Conservation (phyloP, 2,113 vertebrate genomes). For the Zeus faber region DNA sequence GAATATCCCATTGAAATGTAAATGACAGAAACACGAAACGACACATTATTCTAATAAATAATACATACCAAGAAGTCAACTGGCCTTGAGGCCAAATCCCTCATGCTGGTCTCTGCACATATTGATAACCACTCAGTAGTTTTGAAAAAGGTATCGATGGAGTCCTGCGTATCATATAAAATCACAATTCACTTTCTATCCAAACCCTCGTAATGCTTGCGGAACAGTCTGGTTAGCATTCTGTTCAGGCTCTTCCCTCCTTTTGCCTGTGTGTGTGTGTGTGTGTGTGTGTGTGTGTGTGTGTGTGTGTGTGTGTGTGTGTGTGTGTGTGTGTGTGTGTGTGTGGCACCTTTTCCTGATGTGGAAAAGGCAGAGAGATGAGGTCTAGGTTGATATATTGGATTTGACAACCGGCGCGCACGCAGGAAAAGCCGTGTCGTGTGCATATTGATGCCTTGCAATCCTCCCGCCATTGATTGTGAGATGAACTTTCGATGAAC, state of each 20-base stretch:
- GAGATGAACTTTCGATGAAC: slow-evolving; percentile 55
- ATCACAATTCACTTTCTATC: not conserved
- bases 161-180: not conserved
- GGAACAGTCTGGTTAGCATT: slow-evolving; percentile 45
- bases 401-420: slow-evolving; percentile 29
- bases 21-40: too few relatives aligned
- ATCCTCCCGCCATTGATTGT: slow-evolving; percentile 25
- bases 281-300: not conserved
- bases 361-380: slow-evolving; percentile 38
- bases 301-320: not conserved
- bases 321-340: not conserved
- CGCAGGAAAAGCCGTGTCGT: slow-evolving; percentile 24
- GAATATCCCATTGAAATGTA: too few relatives aligned
- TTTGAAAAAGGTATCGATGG: not conserved
- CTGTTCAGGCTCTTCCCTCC: too few relatives aligned
- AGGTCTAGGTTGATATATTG: slow-evolving; percentile 53
- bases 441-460: slow-evolving; percentile 31
- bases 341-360: slow-evolving; percentile 41
- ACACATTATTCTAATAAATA: too few relatives aligned
- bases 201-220: slow-evolving; percentile 10
- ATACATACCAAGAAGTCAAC: too few relatives aligned
- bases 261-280: not conserved
- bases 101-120: too few relatives aligned
- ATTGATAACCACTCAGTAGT: too few relatives aligned
- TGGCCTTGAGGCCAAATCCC: too few relatives aligned